Conservation (phyloP, 2,113 vertebrate species). For the Vanacampus margaritifer region DNA sequence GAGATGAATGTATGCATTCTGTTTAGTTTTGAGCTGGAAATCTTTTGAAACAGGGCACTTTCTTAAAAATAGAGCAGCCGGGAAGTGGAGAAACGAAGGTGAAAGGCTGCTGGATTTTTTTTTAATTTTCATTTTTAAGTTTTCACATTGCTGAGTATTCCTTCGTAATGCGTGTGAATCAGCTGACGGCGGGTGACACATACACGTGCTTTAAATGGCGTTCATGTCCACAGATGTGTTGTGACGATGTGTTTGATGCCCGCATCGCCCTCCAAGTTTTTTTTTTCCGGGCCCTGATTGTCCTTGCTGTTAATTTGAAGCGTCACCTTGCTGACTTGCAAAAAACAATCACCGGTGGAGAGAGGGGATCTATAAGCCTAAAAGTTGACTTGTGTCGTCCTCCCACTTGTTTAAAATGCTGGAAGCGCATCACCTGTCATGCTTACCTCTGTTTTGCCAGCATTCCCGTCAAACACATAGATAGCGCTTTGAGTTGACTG, state of each 20-base stretch:
- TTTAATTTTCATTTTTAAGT: neutral
- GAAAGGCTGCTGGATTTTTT: constrained; percentile 6
- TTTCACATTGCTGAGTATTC: constrained; percentile 39
- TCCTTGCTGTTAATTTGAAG: constrained; percentile 14
- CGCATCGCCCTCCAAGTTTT: neutral
- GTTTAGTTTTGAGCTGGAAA: constrained; percentile 31
- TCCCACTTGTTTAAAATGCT: constrained; percentile 45
- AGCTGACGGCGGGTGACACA: constrained; percentile 7
- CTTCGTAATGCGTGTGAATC: constrained; percentile 25
- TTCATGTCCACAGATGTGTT: constrained; percentile 16
- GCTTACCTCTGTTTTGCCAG: constrained; percentile 42
- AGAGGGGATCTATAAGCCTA: neutral
- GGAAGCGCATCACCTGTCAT: constrained; percentile 49
- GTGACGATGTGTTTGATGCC: neutral
- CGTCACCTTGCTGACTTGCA: neutral
- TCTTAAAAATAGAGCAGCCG: constrained; percentile 17
- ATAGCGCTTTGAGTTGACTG: constrained; percentile 39
- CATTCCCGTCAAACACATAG: constrained; percentile 11
- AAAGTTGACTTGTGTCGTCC: constrained; percentile 7
- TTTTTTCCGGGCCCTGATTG: neutral
- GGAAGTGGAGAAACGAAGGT: constrained; percentile 33
- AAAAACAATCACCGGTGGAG: constrained; percentile 5
- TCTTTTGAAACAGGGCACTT: constrained; percentile 27
- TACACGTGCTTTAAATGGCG: constrained; percentile 17
- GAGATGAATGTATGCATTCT: constrained; percentile 61